A percentile compares a stretch with the other conserved stretches of the same genome.
phyloP scores from a whole-genome alignment of 2,113 vertebrate genomes.

The Myodes glareolus region DNA sequence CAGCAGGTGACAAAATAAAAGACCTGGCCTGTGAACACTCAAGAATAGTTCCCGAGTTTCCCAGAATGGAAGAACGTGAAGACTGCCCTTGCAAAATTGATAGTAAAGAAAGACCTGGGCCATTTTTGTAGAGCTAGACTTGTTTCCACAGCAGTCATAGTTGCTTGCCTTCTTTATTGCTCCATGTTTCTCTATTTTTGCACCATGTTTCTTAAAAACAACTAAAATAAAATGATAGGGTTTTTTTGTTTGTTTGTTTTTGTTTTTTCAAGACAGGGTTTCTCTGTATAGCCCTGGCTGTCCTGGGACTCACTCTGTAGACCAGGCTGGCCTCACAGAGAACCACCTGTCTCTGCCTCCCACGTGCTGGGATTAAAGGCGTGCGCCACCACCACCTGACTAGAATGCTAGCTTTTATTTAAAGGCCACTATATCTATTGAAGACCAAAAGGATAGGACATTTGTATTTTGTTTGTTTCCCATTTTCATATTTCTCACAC shows the following conservation, averaged over 20 bases:
- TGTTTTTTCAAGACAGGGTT: too few relatives aligned
- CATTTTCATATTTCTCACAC: neutral
- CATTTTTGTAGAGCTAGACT: neutral
- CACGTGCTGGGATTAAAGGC: too few relatives aligned
- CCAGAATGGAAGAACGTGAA: neutral
- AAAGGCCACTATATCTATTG: neutral
- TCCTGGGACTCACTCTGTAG: too few relatives aligned
- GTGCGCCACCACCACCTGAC: too few relatives aligned
- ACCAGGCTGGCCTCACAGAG: too few relatives aligned
- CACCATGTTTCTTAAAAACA: neutral
- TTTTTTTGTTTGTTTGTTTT: too few relatives aligned
- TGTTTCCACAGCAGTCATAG: neutral
- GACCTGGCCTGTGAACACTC: neutral
- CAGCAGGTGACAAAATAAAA: neutral
- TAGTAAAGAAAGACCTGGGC: neutral
- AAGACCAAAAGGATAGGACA: neutral
- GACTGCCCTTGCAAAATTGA: neutral
- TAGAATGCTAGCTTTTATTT: neutral
- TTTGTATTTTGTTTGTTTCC: neutral
- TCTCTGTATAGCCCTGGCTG: too few relatives aligned
- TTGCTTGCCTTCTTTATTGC: neutral
- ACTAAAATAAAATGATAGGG: neutral
- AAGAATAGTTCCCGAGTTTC: neutral
- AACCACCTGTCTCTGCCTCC: too few relatives aligned
- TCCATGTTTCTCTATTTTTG: neutral